Percentiles rank a stretch among this genome's conserved stretches.
These are phyloP conservation scores for Heliangelus exortis DNA, from an alignment of 2,797 vertebrate species.

Conservation along the genomic window DNA sequence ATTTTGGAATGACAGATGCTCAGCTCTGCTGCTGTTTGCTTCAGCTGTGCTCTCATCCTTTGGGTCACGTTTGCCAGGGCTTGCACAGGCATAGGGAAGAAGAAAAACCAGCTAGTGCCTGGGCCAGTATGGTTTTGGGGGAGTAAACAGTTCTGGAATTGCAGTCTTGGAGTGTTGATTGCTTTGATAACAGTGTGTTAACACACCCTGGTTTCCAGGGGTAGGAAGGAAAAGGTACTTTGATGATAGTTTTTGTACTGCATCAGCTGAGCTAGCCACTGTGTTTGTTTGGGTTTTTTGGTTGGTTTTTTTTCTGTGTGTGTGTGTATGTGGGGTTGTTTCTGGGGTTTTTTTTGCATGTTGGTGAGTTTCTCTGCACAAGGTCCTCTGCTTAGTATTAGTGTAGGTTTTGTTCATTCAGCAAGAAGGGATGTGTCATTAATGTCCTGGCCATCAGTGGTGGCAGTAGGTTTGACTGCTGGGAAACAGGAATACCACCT, in stretches of 20 bases:
- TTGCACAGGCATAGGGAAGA: background rate
- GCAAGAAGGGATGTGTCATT: background rate
- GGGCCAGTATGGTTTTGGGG: background rate
- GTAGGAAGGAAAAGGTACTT: background rate
- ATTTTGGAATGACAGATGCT: background rate
- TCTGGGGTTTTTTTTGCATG: background rate
- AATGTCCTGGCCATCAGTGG: background rate
- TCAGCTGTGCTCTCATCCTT: rapidly evolving
- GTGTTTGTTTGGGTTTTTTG: background rate
- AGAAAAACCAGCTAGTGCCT: background rate
- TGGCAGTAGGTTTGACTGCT: background rate
- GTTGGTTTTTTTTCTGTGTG: background rate
- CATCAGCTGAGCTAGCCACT: background rate
- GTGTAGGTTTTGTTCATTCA: background rate
- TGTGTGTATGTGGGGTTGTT: too few species aligned
- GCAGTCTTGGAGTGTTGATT: background rate
- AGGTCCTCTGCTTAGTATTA: background rate
- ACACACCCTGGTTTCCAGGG: background rate
- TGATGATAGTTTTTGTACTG: background rate
- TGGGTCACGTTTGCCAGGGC: background rate
- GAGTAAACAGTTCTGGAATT: background rate
- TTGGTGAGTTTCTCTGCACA: background rate
- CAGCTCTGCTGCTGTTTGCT: background rate
- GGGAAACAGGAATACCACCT: background rate
- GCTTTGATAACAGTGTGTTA: background rate